Conservation (phyloP, 2,113 vertebrate genomes). For the Pholis gunnellus region DNA sequence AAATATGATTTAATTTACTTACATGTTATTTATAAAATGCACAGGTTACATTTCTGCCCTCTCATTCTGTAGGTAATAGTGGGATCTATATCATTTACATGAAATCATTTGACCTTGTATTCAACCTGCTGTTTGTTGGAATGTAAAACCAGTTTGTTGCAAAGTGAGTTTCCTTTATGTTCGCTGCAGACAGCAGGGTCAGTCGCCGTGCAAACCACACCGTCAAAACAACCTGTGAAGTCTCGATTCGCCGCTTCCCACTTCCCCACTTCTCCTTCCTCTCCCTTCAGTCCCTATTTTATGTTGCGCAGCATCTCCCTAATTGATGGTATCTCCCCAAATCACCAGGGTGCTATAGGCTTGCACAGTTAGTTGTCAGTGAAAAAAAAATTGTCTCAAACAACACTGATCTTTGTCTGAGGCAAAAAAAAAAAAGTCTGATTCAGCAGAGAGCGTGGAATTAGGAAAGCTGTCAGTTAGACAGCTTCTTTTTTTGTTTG, state of each 20-base stretch:
- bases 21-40: background rate
- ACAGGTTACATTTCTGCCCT: background rate
- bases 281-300: slow-evolving; percentile 28
- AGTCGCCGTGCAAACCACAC: background rate
- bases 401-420: slow-evolving; percentile 63
- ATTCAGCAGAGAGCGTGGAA: slow-evolving; percentile 53
- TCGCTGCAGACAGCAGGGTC: slow-evolving; percentile 11
- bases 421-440: slow-evolving; percentile 2
- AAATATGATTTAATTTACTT: background rate
- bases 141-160: background rate
- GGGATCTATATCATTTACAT: background rate
- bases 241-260: background rate
- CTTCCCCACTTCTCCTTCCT: background rate
- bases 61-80: background rate
- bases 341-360: slow-evolving; percentile 45
- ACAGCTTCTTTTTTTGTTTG: slow-evolving; percentile 22
- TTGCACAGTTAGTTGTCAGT: slow-evolving; percentile 66
- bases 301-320: slow-evolving; percentile 50
- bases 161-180: background rate
- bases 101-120: background rate
- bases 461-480: slow-evolving; percentile 60
- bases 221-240: slow-evolving; percentile 21
- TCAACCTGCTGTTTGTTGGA: slow-evolving; percentile 10
- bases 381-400: slow-evolving; percentile 59
- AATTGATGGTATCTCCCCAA: slow-evolving; percentile 54